Evolutionary conservation across 2,113 vertebrate genomes (phyloP), one percentile per base, ranked within the genome.

Genomic region (Tychaedon coryphoeus): DNA sequence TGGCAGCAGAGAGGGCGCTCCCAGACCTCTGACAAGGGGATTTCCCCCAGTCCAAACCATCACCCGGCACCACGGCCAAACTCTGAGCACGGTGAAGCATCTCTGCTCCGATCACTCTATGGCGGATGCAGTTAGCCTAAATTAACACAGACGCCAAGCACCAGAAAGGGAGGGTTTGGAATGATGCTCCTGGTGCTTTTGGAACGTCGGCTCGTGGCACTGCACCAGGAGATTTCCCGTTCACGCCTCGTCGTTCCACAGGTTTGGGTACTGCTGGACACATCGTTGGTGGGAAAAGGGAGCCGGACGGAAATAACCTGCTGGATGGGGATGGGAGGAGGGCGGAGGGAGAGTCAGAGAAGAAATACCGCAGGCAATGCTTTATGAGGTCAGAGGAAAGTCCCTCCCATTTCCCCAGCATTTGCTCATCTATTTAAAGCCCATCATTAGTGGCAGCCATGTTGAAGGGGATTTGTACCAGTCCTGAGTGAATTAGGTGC

Each of bases 341-440:
- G 60, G 64, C 0, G 24, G 71, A 86, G 78, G 34, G 67, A 80
- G 51, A 75, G 8, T 8, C 10, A 1, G 81, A 91, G 54, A 47
- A 62, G 26, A 91, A 91, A 75, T n/a, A 70, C 25, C 1, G 0
- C 58, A 73, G 50, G 29, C 58, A 1, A 33, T 9, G 47, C 60
- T 36, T 12, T 60, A 19, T 31, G 60, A 64, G 76, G 71, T 92
- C 69, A 88, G 56, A 66, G 72, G 82, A 83, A 90, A 74, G 71
- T 36, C 79, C 84, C 67, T 90, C 64, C 76, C 69, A 23, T 88
- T 86, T 60, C 42, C 56, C 48, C 72, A 83, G 70, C 40, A 71
- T 84, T 90, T 86, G 56, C 60, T 88, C 0, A 8, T 92, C 94
- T 95, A 88, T 93, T 93, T 92, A 90, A 94, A 95, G 67, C 34